Evolutionary conservation across 1,140 invertebrate genomes (phyloP).

Genomic region (Euura saliciscinereae): DNA sequence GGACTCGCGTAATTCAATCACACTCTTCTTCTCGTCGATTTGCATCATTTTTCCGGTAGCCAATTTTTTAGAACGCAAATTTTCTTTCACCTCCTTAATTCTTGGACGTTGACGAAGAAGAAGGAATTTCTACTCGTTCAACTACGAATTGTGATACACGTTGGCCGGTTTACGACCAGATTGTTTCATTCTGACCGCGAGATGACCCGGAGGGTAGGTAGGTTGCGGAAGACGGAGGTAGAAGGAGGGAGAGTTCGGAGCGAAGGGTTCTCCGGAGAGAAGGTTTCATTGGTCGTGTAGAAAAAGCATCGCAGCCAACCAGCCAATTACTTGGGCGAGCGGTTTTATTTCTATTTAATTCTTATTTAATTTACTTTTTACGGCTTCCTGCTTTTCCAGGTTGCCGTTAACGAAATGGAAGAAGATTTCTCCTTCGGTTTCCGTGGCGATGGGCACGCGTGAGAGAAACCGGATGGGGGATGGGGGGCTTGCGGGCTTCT

Average conservation of each 20-base stretch:
- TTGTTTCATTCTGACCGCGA: background rate
- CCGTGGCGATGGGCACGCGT: no score
- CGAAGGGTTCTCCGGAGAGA: background rate
- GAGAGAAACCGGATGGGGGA: no score
- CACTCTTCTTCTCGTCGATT: background rate
- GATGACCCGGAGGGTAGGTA: background rate
- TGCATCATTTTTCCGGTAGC: background rate
- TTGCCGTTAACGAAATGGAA: constrained; percentile 50
- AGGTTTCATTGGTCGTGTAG: background rate
- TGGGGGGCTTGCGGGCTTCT: no score
- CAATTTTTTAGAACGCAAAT: no score
- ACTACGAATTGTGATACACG: no score
- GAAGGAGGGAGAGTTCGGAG: background rate
- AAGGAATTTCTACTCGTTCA: background rate
- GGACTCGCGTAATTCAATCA: background rate
- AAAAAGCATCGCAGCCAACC: constrained; percentile 15
- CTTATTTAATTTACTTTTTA: constrained; percentile 62
- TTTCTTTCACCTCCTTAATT: no score
- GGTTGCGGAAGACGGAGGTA: background rate
- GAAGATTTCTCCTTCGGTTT: background rate
- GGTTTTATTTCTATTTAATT: constrained; percentile 62
- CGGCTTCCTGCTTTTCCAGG: constrained; percentile 33
- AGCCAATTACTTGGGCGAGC: constrained; percentile 59
- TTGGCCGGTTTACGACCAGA: background rate
- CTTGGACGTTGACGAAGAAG: background rate